A percentile compares a stretch with the other conserved stretches of the same genome.
These are phyloP conservation scores for Festucalex cinctus DNA, from an alignment of 2,113 vertebrate species.

Conservation along the genomic window DNA sequence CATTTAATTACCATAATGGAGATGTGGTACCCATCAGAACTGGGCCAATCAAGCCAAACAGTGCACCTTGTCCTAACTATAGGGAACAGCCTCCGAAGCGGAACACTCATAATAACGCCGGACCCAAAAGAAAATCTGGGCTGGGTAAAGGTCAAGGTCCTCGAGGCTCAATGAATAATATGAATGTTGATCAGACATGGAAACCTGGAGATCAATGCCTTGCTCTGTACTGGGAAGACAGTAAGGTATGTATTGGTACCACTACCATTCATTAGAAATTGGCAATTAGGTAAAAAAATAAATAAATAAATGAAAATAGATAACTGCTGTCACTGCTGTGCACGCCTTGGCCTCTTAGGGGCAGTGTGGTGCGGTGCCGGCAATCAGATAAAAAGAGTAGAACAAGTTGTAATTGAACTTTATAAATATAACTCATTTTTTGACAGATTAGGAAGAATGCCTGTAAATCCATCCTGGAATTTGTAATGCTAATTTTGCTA, in stretches of 20 bases:
- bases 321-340: no score
- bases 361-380: neutral
- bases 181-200: conserved; percentile 70
- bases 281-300: no score
- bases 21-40: conserved; percentile 82
- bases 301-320: no score
- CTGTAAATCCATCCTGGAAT: no score
- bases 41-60: conserved; percentile 84
- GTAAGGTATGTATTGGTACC: conserved; percentile 79
- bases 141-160: conserved; percentile 71
- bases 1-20: conserved; percentile 80
- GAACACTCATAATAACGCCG: conserved; percentile 74
- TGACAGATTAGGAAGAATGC: no score
- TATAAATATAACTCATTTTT: neutral
- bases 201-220: conserved; percentile 93
- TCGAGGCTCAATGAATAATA: conserved; percentile 76
- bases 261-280: neutral
- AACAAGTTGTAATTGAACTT: neutral
- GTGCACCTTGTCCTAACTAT: conserved; percentile 50
- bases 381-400: no score
- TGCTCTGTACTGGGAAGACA: conserved; percentile 98
- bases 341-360: no score
- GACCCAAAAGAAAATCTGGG: conserved; percentile 83
- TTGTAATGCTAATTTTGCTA: no score
- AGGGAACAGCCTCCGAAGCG: conserved; percentile 76